These are phyloP conservation scores for Sinhomidia bicolor DNA, from an alignment of 2,888 invertebrate genomes.

Conservation along the genomic window DNA sequence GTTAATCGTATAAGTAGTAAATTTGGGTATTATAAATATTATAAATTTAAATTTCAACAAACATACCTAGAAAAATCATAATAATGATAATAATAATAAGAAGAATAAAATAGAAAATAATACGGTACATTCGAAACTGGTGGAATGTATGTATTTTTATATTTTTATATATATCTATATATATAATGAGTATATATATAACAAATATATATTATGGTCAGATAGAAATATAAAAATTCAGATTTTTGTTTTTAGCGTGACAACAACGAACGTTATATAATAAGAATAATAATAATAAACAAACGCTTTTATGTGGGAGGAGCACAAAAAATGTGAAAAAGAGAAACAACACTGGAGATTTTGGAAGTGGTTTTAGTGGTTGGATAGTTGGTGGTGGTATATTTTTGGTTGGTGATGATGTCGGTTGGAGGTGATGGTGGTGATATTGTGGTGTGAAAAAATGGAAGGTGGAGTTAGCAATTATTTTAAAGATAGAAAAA, in stretches of 20 bases:
- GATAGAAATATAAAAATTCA: constrained; percentile 57
- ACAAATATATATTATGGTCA: constrained; percentile 13
- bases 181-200: constrained; percentile 25
- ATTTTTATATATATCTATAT: too few relatives aligned
- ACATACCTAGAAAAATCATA: constrained; percentile 61
- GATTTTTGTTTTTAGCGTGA: neutral
- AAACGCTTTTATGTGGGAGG: constrained; percentile 58
- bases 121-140: constrained; percentile 62
- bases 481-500: constrained; percentile 60
- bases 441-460: constrained; percentile 65
- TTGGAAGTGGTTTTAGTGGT: constrained; percentile 70
- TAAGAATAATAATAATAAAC: too few relatives aligned
- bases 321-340: constrained; percentile 63
- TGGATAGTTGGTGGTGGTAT: constrained; percentile 63
- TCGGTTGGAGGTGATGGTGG: constrained; percentile 68
- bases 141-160: constrained; percentile 65
- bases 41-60: constrained; percentile 49
- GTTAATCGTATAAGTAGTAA: constrained; percentile 58
- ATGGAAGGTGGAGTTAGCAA: constrained; percentile 67
- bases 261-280: constrained; percentile 46
- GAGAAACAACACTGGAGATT: constrained; percentile 66
- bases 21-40: constrained; percentile 50
- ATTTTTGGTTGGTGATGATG: constrained; percentile 65
- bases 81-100: constrained; percentile 41
- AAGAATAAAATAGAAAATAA: constrained; percentile 58